These are phyloP conservation scores for Ammodramus savannarum DNA, from an alignment of 2,113 vertebrate genomes.

Conservation along the genomic window DNA sequence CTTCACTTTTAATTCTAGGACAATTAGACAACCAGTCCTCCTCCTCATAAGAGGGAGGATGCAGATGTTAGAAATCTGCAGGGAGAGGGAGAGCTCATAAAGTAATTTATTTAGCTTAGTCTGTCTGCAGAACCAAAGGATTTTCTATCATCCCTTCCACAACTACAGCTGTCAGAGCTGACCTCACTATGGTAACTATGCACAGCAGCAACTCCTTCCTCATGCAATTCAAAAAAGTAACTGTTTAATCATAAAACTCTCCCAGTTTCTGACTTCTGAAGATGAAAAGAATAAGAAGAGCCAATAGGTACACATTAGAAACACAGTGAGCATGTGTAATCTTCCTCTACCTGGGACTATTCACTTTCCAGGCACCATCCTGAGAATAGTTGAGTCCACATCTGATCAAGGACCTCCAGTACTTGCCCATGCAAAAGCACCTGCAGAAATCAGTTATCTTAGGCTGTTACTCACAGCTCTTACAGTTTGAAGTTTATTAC, in stretches of 20 bases:
- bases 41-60: not conserved
- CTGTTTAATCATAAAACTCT: not conserved
- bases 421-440: not conserved
- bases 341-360: not conserved
- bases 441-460: not conserved
- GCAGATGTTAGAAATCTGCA: not conserved
- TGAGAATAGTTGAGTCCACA: not conserved
- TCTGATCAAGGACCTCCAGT: not conserved
- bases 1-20: not conserved
- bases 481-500: not conserved
- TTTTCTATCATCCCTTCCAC: not conserved
- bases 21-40: not conserved
- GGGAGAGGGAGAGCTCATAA: not conserved
- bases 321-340: not conserved
- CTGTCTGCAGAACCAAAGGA: not conserved
- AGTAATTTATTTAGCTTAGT: not conserved
- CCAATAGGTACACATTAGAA: not conserved
- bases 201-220: not conserved
- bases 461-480: not conserved
- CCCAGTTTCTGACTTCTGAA: not conserved
- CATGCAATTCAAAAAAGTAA: fast-evolving
- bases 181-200: not conserved
- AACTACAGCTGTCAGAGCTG: not conserved
- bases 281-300: not conserved
- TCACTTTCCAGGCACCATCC: not conserved